Conservation (phyloP, 2,888 invertebrate species). For the Platynereis dumerilii region DNA sequence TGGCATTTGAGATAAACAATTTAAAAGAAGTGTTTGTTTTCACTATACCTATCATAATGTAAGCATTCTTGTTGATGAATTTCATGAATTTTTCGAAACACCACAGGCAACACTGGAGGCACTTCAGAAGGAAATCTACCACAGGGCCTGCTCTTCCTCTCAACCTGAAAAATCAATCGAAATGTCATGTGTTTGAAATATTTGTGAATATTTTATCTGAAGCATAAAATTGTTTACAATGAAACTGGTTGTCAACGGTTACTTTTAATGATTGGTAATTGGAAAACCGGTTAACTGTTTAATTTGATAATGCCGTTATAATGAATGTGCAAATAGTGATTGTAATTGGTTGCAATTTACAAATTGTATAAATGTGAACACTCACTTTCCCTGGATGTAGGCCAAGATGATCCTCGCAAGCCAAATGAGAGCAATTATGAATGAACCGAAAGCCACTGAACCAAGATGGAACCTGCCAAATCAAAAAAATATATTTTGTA, state of each 20-base stretch:
- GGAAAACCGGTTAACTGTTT: too few species aligned
- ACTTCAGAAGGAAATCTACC: conserved; percentile 50
- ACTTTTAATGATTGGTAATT: too few species aligned
- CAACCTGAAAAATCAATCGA: conserved; percentile 41
- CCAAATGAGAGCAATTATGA: conserved; percentile 50
- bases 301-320: too few species aligned
- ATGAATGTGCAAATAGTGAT: too few species aligned
- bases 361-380: too few species aligned
- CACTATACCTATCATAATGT: conserved; percentile 86
- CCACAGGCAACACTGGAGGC: conserved; percentile 85
- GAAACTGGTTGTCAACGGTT: too few species aligned
- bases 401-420: conserved; percentile 48
- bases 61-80: conserved; percentile 93
- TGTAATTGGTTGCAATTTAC: too few species aligned
- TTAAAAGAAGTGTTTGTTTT: too few species aligned
- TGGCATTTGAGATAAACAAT: too few species aligned
- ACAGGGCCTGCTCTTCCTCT: conserved; percentile 42
- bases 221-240: too few species aligned
- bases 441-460: conserved; percentile 50
- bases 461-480: conserved; percentile 45
- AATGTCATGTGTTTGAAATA: too few species aligned
- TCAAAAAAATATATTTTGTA: background rate
- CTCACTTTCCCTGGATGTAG: conserved; percentile 56
- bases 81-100: conserved; percentile 88
- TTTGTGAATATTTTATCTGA: too few species aligned